phyloP scores from a whole-genome alignment of 35 echinoderm and acorn worm genomes.

The Strongylocentrotus purpuratus region DNA sequence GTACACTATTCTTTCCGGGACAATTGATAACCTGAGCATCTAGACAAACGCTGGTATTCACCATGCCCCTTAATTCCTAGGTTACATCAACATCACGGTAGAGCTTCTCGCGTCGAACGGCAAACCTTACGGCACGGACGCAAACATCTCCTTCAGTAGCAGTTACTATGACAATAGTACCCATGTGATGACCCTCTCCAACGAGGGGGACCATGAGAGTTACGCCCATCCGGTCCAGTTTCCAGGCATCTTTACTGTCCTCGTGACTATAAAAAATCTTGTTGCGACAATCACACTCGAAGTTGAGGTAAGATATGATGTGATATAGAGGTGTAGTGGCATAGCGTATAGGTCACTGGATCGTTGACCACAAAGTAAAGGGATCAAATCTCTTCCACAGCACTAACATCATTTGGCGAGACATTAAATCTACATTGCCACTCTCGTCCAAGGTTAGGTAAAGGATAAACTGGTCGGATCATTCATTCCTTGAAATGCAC shows the following conservation, averaged over 20 bases:
- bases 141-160: slow-evolving; percentile 43
- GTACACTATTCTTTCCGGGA: too few relatives aligned
- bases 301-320: slow-evolving; percentile 25
- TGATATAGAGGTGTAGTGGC: too few relatives aligned
- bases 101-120: background rate
- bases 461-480: too few relatives aligned
- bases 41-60: background rate
- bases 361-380: too few relatives aligned
- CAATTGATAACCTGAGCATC: too few relatives aligned
- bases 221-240: slow-evolving; percentile 40
- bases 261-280: slow-evolving; percentile 46
- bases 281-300: slow-evolving; percentile 19
- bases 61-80: background rate
- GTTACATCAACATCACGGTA: slow-evolving; percentile 35
- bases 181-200: background rate
- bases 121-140: slow-evolving; percentile 23
- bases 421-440: too few relatives aligned
- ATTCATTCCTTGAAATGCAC: too few relatives aligned
- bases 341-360: too few relatives aligned
- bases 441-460: too few relatives aligned
- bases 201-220: background rate
- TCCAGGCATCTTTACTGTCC: background rate
- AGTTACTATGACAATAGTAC: slow-evolving; percentile 23
- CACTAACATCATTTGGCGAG: too few relatives aligned
- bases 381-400: too few relatives aligned